phyloP scores from a whole-genome alignment of 1,140 invertebrate species.

The Linepithema humile region DNA sequence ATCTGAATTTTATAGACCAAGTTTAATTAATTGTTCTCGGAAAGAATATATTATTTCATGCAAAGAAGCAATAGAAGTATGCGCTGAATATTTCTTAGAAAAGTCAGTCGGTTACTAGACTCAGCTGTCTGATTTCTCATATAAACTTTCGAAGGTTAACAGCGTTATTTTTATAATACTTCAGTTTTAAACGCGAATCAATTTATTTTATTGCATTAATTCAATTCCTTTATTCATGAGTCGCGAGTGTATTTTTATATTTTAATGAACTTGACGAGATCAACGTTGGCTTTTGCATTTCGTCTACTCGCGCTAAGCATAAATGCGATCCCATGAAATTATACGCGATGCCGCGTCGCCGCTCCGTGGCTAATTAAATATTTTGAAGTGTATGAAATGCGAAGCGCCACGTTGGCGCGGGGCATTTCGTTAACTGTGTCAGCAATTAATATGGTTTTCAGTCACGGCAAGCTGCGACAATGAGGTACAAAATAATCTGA shows the following conservation, averaged over 20 bases:
- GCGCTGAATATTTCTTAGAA: neutral
- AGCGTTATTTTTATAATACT: neutral
- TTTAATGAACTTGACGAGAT: neutral
- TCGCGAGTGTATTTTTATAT: neutral
- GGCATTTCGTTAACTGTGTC: conserved; percentile 13
- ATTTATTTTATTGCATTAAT: neutral
- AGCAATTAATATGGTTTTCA: conserved; percentile 75
- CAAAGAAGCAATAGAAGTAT: neutral
- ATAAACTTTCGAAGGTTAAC: conserved; percentile 33
- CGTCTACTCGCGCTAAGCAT: too few species aligned
- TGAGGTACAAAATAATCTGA: conserved; percentile 92
- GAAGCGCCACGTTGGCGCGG: neutral
- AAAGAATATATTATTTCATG: neutral
- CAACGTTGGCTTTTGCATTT: neutral
- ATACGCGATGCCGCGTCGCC: too few species aligned
- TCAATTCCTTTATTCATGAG: neutral
- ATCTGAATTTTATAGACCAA: neutral
- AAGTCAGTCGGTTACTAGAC: neutral
- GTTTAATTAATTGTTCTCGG: neutral
- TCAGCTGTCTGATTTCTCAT: conserved; percentile 45
- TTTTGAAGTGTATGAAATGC: neutral
- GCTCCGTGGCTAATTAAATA: conserved; percentile 16
- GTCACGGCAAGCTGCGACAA: conserved; percentile 91
- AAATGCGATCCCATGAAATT: neutral
- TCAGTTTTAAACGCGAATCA: neutral